Evolutionary conservation across 2,888 invertebrate genomes (phyloP), one percentile per base, ranked within the genome.

Genomic region (Achlya flavicornis): DNA sequence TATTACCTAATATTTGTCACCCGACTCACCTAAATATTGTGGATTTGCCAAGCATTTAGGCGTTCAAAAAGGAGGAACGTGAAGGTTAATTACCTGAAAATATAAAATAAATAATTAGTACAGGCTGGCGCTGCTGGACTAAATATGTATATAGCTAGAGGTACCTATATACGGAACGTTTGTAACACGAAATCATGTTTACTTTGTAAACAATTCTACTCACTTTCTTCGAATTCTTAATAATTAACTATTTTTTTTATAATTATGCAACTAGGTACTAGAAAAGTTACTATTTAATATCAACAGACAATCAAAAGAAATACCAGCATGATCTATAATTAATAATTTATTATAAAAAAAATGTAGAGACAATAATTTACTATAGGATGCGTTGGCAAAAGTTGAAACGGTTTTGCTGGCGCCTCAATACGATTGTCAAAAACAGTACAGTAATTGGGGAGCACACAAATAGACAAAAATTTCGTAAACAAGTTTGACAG

Each of bases 1-100:
- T 85, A 86, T 89, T 88, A 84, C 80, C 80, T 79, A 85, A 84
- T 79, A 78, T 83, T 80, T 83, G 85, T 90, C 86, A 84, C 84
- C 82, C 80, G 84, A 92, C 92, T 92, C 87, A 92, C 90, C 89
- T 80, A 85, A 84, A 84, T 83, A 81, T 84, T 88, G 90, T 85
- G 79, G 78, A 80, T 81, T 86, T 88, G 92, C 91, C 91, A 92
- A 92, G 80, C 88, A 85, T 88, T 88, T 80, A 86, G 80, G 81
- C 81, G 84, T 84, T 84, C 84, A 85, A 83, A 88, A 87, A 88
- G 85, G 84, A 87, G 85, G 87, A 90, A 91, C 87, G 86, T 90
- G 90, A 92, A 92, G 91, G 92, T 89, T 93, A 92, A 89, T 92
- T 93, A 92, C 92, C 91, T 91, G 92, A 89, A 92, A 92, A 87